Evolutionary conservation across 2,888 invertebrate species (phyloP).

Genomic region (Mycalesis mineus): DNA sequence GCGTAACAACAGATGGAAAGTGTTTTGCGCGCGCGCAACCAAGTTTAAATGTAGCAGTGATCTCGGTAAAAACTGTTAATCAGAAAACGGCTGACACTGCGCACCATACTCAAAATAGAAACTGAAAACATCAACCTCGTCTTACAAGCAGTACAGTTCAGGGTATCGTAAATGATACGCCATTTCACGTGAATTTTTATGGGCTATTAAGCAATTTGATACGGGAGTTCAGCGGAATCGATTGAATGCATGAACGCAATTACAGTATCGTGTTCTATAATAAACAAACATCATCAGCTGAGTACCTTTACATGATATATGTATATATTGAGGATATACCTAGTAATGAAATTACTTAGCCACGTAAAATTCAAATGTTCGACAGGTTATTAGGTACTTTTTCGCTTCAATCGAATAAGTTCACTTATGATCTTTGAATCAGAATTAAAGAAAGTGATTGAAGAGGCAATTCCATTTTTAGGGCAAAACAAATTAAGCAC

Average conservation of each 20-base stretch:
- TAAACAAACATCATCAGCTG: conserved; percentile 32
- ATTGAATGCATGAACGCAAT: conserved; percentile 17
- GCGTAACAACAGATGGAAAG: conserved; percentile 48
- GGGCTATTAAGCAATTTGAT: conserved; percentile 52
- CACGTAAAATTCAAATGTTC: too few species aligned
- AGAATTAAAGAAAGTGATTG: conserved; percentile 12
- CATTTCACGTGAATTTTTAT: conserved; percentile 50
- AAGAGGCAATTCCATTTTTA: conserved; percentile 31
- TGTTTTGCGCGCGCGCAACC: conserved; percentile 34
- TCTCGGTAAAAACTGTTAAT: conserved; percentile 62
- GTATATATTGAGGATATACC: too few species aligned
- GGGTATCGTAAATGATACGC: conserved; percentile 53
- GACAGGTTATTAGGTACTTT: too few species aligned
- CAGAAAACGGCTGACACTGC: conserved; percentile 42
- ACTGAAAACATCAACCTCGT: conserved; percentile 43
- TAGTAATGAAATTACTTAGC: too few species aligned
- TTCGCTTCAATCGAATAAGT: neutral
- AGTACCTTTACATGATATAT: neutral
- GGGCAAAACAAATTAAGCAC: conserved; percentile 62
- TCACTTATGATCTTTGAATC: neutral
- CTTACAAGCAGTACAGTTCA: conserved; percentile 40
- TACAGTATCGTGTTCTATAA: conserved; percentile 38
- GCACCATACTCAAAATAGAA: conserved; percentile 60
- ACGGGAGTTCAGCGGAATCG: conserved; percentile 40
- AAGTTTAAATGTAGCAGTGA: conserved; percentile 45